A percentile compares a stretch with the other conserved stretches of the same genome.
phyloP scores from a whole-genome alignment of 2,888 invertebrate species.

The Tenthredo distinguenda region DNA sequence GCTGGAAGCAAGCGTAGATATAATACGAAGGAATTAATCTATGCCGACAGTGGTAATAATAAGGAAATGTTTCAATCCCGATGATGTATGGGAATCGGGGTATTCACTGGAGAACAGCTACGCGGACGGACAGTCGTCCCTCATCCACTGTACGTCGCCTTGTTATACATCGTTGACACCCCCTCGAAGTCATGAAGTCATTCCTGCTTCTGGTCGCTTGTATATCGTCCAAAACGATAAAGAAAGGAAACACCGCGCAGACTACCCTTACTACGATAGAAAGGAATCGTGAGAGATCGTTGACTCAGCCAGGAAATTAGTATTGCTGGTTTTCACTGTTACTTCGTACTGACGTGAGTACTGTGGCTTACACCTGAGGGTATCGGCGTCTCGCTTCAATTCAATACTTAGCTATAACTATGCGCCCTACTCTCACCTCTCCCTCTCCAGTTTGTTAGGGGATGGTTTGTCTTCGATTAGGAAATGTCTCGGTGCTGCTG shows the following conservation, averaged over 20 bases:
- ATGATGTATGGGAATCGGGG: constrained; percentile 73
- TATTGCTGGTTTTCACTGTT: neutral
- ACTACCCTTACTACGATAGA: neutral
- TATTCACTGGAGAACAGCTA: constrained; percentile 48
- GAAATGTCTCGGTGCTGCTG: constrained; percentile 74
- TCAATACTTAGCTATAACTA: neutral
- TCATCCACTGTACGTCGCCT: constrained; percentile 40
- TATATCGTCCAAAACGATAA: neutral
- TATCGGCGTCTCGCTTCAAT: neutral
- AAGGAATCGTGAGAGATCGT: neutral
- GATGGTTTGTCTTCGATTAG: constrained; percentile 77
- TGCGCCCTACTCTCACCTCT: neutral
- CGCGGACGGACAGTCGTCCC: constrained; percentile 47
- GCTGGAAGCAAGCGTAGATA: constrained; percentile 56
- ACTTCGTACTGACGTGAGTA: neutral
- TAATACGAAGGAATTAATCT: constrained; percentile 76
- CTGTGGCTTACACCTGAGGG: neutral
- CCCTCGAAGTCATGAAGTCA: constrained; percentile 5
- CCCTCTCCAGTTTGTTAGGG: constrained; percentile 42
- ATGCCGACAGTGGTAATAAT: constrained; percentile 77
- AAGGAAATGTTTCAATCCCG: constrained; percentile 78
- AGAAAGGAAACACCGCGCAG: neutral
- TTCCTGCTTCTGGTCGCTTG: neutral
- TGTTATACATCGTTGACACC: neutral
- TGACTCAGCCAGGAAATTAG: neutral